A percentile compares a stretch with the other conserved stretches of the same genome.
phyloP scores from a whole-genome alignment of 2,797 vertebrate species.

The Pangasius mekongensis region DNA sequence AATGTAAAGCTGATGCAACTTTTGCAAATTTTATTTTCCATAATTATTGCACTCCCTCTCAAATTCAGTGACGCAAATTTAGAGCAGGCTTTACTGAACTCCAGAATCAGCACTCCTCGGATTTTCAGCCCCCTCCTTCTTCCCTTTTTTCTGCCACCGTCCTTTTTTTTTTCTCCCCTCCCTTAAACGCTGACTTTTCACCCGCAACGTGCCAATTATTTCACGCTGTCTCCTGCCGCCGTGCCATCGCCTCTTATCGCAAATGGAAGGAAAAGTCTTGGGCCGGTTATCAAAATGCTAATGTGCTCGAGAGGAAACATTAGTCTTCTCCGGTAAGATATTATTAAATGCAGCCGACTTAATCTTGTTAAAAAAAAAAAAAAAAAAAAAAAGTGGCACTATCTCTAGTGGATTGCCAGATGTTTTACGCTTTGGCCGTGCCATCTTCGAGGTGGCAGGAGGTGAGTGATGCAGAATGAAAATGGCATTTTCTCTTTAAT shows the following conservation, averaged over 20 bases:
- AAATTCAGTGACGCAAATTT: background rate
- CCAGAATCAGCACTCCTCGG: conserved; percentile 39
- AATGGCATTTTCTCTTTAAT: conserved; percentile 59
- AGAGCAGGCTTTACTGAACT: conserved; percentile 43
- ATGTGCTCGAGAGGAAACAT: conserved; percentile 68
- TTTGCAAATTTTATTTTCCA: conserved; percentile 20
- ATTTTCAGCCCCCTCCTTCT: conserved; percentile 28
- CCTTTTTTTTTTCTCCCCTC: conserved; percentile 28
- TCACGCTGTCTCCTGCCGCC: conserved; percentile 61
- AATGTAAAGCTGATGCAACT: conserved; percentile 24
- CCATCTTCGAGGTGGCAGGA: conserved; percentile 48
- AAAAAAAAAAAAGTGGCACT: conserved; percentile 55
- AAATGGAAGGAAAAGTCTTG: conserved; percentile 61
- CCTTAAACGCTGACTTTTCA: conserved; percentile 65
- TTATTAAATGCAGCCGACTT: conserved; percentile 73
- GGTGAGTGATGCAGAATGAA: conserved; percentile 60
- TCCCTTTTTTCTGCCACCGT: background rate
- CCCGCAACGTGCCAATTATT: conserved; percentile 66
- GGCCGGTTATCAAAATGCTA: conserved; percentile 72
- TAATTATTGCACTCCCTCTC: conserved; percentile 46
- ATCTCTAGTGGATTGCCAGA: conserved; percentile 68
- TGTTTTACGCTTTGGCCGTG: conserved; percentile 58
- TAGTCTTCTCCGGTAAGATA: conserved; percentile 67
- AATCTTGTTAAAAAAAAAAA: conserved; percentile 63
- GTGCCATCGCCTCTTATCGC: conserved; percentile 63